These are phyloP conservation scores for Xestia c-nigrum DNA, from an alignment of 2,888 invertebrate species.

Conservation along the genomic window DNA sequence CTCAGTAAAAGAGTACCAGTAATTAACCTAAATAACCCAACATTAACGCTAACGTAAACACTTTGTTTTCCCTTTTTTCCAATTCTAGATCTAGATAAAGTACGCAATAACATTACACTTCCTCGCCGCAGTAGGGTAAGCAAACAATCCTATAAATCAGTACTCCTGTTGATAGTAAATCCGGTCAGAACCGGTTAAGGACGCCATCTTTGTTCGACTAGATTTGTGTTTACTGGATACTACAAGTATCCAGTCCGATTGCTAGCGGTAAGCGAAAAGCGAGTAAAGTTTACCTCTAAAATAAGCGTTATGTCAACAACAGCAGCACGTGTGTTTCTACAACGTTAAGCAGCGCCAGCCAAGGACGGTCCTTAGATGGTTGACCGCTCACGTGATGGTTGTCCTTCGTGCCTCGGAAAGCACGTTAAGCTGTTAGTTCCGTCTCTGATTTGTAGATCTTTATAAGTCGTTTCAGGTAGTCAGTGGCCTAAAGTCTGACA, in stretches of 20 bases:
- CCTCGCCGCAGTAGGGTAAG: slow-evolving; percentile 19
- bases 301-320: background rate
- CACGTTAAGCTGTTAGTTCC: background rate
- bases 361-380: background rate
- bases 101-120: slow-evolving; percentile 37
- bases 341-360: background rate
- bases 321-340: background rate
- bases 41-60: slow-evolving; percentile 24
- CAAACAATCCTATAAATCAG: slow-evolving; percentile 53
- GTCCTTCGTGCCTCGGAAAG: background rate
- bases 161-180: slow-evolving; percentile 31
- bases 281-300: too few species aligned
- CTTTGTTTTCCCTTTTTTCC: slow-evolving; percentile 8
- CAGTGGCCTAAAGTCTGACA: background rate
- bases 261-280: background rate
- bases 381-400: too few species aligned
- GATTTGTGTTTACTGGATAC: slow-evolving; percentile 17
- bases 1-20: background rate
- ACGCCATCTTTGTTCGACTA: slow-evolving; percentile 23
- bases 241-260: background rate
- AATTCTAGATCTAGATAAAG: slow-evolving; percentile 21
- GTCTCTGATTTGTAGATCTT: background rate
- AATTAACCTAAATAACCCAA: slow-evolving; percentile 49
- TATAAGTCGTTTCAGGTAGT: background rate
- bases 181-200: slow-evolving; percentile 32